A percentile compares a stretch with the other conserved stretches of the same genome.
Conservation (phyloP, 2,113 vertebrate species). For the Rallus limicola region DNA sequence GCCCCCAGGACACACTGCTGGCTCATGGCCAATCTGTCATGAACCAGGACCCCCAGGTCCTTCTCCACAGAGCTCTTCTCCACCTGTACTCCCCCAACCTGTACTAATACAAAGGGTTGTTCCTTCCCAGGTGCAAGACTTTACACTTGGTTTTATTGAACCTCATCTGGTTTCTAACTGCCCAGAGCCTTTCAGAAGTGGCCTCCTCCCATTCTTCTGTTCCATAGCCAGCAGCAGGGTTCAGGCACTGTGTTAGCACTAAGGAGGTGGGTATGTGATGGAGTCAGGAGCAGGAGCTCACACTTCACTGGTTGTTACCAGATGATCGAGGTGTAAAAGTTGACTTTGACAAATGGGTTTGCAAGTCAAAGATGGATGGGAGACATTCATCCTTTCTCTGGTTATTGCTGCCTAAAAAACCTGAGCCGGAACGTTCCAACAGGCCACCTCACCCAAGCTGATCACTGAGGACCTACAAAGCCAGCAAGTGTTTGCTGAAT, state of each 20-base stretch:
- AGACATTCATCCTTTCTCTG: neutral
- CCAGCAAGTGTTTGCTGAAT: neutral
- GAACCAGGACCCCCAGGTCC: too few species aligned
- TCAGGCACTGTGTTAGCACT: too few species aligned
- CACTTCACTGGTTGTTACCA: neutral
- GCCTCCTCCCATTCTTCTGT: neutral
- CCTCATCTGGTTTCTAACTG: too few species aligned
- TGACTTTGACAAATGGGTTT: neutral
- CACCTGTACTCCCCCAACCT: too few species aligned
- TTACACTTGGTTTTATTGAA: too few species aligned
- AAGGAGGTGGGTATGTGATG: neutral
- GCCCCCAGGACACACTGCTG: too few species aligned
- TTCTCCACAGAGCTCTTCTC: too few species aligned
- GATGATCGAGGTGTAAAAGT: neutral
- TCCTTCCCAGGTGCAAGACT: too few species aligned
- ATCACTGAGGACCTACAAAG: neutral
- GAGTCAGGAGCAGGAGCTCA: neutral
- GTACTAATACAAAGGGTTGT: too few species aligned
- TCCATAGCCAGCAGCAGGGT: fast-evolving
- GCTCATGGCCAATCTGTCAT: too few species aligned
- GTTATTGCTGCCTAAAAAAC: neutral
- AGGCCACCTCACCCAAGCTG: neutral
- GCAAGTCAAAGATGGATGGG: neutral
- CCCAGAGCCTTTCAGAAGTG: neutral
- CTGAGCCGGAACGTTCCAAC: too few species aligned